Evolutionary conservation across 2,888 invertebrate species (phyloP), one percentile per base, ranked within the genome.

Genomic region (Didymodactylos carnosus): DNA sequence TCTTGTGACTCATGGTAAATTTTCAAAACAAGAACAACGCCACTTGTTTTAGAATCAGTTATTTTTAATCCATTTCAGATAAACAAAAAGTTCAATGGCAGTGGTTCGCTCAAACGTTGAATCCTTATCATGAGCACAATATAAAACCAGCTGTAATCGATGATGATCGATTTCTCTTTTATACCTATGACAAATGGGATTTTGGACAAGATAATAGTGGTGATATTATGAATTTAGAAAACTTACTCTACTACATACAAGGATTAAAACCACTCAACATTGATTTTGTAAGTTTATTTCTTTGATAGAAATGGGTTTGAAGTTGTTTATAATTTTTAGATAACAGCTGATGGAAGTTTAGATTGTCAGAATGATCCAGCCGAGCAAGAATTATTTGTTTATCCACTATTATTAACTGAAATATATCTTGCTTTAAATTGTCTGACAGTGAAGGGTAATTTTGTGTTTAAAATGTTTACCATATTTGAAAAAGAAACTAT

Each of bases 331-430:
- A 29, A 3, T 19, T 62, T 14, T 62, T 70, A 70, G 87, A 88
- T 94, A 41, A 94, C 94, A 8, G 93, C 93, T 0, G 95, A 95
- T 86, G 95, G 95, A 1, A 93, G 94, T 78, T 88, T 94, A 40
- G 90, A 94, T 81, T 95, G 94, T 80, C 88, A 89, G 75, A 87
- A 87, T 73, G 87, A 88, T 79, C 94, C 94, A 0, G 91, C 88
- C 46, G 90, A 90, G 78, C 95, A 95, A 82, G 95, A 95, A 80
- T 86, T 84, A 74, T 84, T 87, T 1, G 91, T 94, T 0, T 87
- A 89, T 11, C 87, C 87, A 6, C 85, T 95, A 14, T 90, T 92
- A 79, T 89, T 88, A 80, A 90, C 91, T 80, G 94, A 95, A 86
- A 87, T 88, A 10, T 84, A 91, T 3, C 87, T 90, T 5, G 91